Conservation (phyloP, 2,888 invertebrate species). For the Zhuqinia jingwanae region DNA sequence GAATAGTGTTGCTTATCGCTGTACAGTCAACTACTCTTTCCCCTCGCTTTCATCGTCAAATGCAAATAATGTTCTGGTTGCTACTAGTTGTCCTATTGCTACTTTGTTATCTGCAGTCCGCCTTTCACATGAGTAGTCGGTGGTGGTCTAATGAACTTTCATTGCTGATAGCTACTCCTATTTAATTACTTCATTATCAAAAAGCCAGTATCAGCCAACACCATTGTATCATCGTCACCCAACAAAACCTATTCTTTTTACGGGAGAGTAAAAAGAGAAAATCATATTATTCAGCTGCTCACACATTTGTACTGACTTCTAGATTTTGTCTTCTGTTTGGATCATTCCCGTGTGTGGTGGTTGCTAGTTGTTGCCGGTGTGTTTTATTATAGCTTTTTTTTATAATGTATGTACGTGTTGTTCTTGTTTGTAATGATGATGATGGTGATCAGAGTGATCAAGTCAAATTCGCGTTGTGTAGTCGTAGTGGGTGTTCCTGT, state of each 20-base stretch:
- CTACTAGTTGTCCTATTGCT: conserved; percentile 10
- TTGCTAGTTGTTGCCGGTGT: no score
- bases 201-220: conserved; percentile 9
- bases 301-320: background rate
- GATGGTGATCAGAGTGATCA: conserved; percentile 17
- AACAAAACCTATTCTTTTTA: background rate
- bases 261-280: conserved; percentile 4
- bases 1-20: conserved; percentile 30
- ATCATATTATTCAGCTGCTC: background rate
- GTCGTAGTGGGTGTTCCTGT: conserved; percentile 37
- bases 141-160: conserved; percentile 69
- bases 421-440: background rate
- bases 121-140: conserved; percentile 19
- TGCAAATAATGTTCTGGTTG: background rate
- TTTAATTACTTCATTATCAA: conserved; percentile 59
- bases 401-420: conserved; percentile 45
- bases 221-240: background rate
- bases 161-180: conserved; percentile 45
- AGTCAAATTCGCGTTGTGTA: background rate
- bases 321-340: background rate
- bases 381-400: background rate
- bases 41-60: background rate
- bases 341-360: conserved; percentile 28
- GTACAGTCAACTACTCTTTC: background rate
- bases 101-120: conserved; percentile 15